Conservation (phyloP, 2,888 invertebrate genomes). For the Drosophila diplacantha region DNA sequence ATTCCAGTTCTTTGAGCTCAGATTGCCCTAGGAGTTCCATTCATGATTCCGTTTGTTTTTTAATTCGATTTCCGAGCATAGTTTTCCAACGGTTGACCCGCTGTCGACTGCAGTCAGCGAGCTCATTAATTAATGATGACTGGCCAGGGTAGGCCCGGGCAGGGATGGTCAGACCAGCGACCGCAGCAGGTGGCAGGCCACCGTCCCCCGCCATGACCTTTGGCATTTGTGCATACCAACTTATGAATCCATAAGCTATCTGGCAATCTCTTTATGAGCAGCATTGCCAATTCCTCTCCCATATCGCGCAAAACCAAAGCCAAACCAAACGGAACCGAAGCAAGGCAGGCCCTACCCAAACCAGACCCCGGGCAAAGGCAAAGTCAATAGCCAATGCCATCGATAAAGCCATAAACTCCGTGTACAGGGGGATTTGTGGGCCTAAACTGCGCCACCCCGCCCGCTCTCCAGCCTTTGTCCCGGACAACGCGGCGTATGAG, state of each 20-base stretch:
- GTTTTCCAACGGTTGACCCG: constrained; percentile 8
- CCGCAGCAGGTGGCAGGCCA: constrained; percentile 39
- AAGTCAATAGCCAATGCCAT: constrained; percentile 74
- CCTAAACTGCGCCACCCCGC: constrained; percentile 31
- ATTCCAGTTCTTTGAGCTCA: background rate
- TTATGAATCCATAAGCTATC: constrained; percentile 67
- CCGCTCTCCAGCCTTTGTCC: constrained; percentile 36
- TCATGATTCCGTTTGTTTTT: constrained; percentile 13
- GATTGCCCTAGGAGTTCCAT: constrained; percentile 18
- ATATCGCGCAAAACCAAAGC: constrained; percentile 14
- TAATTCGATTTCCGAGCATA: constrained; percentile 18
- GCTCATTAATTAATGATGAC: constrained; percentile 62
- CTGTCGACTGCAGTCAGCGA: constrained; percentile 19
- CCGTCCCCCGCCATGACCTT: constrained; percentile 31
- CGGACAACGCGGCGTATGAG: constrained; percentile 55
- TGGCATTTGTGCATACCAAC: constrained; percentile 50
- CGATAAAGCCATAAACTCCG: constrained; percentile 61
- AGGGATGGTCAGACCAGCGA: constrained; percentile 4
- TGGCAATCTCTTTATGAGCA: constrained; percentile 52
- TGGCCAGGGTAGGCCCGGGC: constrained; percentile 15
- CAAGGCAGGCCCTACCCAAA: constrained; percentile 18
- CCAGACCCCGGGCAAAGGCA: constrained; percentile 44
- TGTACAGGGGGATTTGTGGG: constrained; percentile 34
- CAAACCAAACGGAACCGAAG: constrained; percentile 24
- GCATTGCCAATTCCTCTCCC: constrained; percentile 15